These are phyloP conservation scores for Lordiphosa fenestrarum DNA, from an alignment of 2,888 invertebrate species.

Conservation along the genomic window DNA sequence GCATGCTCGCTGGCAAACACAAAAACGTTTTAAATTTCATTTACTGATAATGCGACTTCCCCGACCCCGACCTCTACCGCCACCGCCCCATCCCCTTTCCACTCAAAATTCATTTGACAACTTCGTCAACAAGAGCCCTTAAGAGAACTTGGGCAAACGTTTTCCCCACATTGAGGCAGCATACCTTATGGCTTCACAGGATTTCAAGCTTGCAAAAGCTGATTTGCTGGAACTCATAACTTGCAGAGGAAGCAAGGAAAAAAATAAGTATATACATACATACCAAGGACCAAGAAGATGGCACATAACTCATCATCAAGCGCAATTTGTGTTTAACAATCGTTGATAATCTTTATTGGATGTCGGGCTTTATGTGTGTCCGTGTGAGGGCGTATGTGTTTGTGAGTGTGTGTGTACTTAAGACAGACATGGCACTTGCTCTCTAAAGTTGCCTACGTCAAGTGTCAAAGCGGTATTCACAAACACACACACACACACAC, in stretches of 20 bases:
- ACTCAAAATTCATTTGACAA: slow-evolving; percentile 59
- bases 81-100: background rate
- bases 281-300: slow-evolving; percentile 18
- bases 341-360: slow-evolving; percentile 71
- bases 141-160: slow-evolving; percentile 29
- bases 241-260: slow-evolving; percentile 6
- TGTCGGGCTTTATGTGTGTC: slow-evolving; percentile 45
- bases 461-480: slow-evolving; percentile 43
- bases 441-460: slow-evolving; percentile 57
- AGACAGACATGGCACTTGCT: slow-evolving; percentile 39
- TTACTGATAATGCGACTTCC: slow-evolving; percentile 52
- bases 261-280: slow-evolving; percentile 1
- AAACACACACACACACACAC: slow-evolving; percentile 7
- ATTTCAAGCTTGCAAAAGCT: slow-evolving; percentile 47
- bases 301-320: slow-evolving; percentile 63
- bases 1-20: slow-evolving; percentile 19
- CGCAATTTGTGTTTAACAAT: slow-evolving; percentile 71
- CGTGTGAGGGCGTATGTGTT: slow-evolving; percentile 5
- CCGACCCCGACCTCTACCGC: slow-evolving; percentile 6
- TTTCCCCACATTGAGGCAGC: slow-evolving; percentile 11
- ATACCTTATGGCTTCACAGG: slow-evolving; percentile 41
- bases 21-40: slow-evolving; percentile 61
- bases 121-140: slow-evolving; percentile 40
- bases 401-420: slow-evolving; percentile 32
- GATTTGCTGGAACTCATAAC: slow-evolving; percentile 47